Conservation (phyloP, 2,113 vertebrate species). For the Hyla sarda region DNA sequence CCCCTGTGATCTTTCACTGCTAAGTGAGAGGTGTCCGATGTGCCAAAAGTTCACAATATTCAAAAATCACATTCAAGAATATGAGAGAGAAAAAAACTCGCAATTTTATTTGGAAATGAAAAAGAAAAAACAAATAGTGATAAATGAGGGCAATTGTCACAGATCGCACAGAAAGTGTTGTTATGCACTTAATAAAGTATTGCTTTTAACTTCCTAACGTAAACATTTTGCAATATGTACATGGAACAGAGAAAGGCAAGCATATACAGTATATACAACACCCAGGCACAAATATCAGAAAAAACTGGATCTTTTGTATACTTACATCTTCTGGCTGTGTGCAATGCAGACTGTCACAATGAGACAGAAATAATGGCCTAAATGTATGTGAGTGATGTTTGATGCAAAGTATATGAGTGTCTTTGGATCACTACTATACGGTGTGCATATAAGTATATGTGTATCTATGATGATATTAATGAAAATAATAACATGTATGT, state of each 20-base stretch:
- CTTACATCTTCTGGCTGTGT: slow-evolving; percentile 19
- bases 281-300: not conserved
- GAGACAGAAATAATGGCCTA: slow-evolving; percentile 3
- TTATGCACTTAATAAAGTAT: not conserved
- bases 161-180: not conserved
- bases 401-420: not conserved
- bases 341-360: slow-evolving; percentile 28
- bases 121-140: too few relatives aligned
- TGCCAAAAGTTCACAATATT: too few relatives aligned
- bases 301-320: slow-evolving; percentile 10
- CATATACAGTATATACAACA: not conserved
- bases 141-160: too few relatives aligned
- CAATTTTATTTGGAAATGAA: too few relatives aligned
- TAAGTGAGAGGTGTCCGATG: too few relatives aligned
- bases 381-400: slow-evolving; percentile 1
- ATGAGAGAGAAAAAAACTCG: too few relatives aligned
- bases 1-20: too few relatives aligned
- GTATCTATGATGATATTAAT: not conserved
- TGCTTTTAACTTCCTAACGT: not conserved
- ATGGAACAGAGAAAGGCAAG: not conserved
- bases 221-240: not conserved
- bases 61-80: too few relatives aligned
- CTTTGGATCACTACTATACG: not conserved
- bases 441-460: not conserved
- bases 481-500: not conserved